Conservation (phyloP, 2,113 vertebrate genomes). For the Cervus canadensis region DNA sequence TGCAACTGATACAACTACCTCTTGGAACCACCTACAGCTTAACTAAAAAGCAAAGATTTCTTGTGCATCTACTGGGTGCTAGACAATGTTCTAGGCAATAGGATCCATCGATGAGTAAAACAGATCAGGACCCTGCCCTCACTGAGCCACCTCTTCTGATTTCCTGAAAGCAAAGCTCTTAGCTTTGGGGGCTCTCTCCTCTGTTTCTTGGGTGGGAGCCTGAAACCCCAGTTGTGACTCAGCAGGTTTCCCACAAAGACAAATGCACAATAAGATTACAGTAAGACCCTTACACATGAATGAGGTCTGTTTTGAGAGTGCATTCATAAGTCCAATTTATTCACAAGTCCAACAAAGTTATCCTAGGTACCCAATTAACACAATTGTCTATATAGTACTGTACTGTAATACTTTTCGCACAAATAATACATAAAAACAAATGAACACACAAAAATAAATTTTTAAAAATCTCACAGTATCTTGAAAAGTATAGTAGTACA, state of each 20-base stretch:
- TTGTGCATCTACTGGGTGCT: background rate
- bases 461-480: background rate
- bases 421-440: background rate
- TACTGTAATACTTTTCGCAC: background rate
- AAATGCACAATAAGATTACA: constrained; percentile 33
- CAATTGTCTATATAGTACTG: background rate
- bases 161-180: background rate
- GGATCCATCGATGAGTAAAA: background rate
- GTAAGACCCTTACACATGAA: background rate
- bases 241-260: background rate
- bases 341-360: background rate
- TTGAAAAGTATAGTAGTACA: background rate
- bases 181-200: background rate
- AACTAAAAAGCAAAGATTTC: background rate
- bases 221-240: background rate
- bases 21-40: background rate
- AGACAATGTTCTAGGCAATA: background rate
- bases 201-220: constrained; percentile 42
- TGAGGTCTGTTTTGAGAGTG: background rate
- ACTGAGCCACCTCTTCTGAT: background rate
- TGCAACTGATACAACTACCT: background rate
- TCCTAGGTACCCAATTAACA: background rate
- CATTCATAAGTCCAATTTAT: background rate
- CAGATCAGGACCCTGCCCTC: background rate
- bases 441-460: background rate